phyloP scores from a whole-genome alignment of 2,797 vertebrate species.

The Acanthornis magna region DNA sequence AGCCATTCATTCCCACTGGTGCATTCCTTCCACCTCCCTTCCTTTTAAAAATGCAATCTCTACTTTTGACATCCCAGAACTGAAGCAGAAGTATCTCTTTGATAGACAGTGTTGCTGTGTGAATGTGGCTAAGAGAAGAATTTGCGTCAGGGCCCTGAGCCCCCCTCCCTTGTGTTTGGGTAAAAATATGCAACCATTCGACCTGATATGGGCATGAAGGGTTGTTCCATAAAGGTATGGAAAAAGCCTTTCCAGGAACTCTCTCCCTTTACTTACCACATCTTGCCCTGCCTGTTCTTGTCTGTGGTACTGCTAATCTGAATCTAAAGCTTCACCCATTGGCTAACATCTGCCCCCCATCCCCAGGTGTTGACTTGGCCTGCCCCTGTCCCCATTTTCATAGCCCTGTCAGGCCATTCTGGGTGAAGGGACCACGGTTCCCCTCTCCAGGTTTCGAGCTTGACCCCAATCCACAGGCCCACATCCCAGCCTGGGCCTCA shows the following conservation, averaged over 20 bases:
- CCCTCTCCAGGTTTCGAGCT: background rate
- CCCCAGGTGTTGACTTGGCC: background rate
- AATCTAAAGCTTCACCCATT: background rate
- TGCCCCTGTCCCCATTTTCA: background rate
- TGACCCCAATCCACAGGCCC: accelerated
- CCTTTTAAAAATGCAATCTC: background rate
- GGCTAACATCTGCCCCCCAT: background rate
- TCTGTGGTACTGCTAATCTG: background rate
- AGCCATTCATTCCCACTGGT: background rate
- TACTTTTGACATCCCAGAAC: background rate
- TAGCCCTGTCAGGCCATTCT: accelerated
- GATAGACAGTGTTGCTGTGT: background rate
- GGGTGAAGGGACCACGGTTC: accelerated
- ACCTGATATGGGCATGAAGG: background rate
- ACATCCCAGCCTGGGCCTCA: accelerated
- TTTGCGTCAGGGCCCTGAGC: accelerated
- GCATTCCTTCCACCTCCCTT: background rate
- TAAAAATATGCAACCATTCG: background rate
- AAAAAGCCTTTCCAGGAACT: background rate
- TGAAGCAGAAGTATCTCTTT: background rate
- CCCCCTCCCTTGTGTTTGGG: background rate
- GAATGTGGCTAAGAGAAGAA: background rate
- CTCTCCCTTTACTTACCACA: background rate
- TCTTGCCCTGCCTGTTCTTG: background rate
- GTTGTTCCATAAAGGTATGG: background rate